Evolutionary conservation across 2,113 vertebrate genomes (phyloP).

Genomic region (Ornithorhynchus anatinus): DNA sequence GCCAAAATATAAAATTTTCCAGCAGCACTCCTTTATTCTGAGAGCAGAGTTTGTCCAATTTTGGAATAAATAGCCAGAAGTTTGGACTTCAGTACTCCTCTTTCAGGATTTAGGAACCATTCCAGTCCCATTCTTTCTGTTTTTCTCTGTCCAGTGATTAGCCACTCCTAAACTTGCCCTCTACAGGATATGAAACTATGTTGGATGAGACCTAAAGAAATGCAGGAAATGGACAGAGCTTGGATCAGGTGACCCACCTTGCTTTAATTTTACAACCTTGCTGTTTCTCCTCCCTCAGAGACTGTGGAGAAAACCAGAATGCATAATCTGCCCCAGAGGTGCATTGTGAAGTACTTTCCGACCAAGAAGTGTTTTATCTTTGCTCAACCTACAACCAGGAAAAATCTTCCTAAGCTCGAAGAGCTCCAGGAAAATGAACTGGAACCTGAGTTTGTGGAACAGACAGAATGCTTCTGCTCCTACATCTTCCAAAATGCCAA

Average conservation of each 20-base stretch:
- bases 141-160: too few relatives aligned
- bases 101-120: too few relatives aligned
- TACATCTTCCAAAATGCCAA: not conserved
- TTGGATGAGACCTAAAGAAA: too few relatives aligned
- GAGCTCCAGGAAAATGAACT: not conserved
- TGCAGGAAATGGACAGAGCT: too few relatives aligned
- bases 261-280: not conserved
- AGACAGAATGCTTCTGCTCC: not conserved
- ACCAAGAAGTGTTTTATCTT: slow-evolving; percentile 42
- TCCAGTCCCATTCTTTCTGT: too few relatives aligned
- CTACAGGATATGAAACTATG: not conserved
- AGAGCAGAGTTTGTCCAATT: too few relatives aligned
- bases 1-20: not conserved
- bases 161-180: too few relatives aligned
- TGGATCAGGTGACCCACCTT: not conserved
- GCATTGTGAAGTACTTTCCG: slow-evolving; percentile 1
- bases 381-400: not conserved
- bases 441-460: not conserved
- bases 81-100: too few relatives aligned
- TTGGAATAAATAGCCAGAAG: not conserved
- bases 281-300: not conserved
- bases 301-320: not conserved
- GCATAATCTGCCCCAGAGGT: slow-evolving; percentile 2
- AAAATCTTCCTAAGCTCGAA: not conserved
- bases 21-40: not conserved